These are phyloP conservation scores for Brachymystax lenok DNA, from an alignment of 2,797 vertebrate species.

Conservation along the genomic window DNA sequence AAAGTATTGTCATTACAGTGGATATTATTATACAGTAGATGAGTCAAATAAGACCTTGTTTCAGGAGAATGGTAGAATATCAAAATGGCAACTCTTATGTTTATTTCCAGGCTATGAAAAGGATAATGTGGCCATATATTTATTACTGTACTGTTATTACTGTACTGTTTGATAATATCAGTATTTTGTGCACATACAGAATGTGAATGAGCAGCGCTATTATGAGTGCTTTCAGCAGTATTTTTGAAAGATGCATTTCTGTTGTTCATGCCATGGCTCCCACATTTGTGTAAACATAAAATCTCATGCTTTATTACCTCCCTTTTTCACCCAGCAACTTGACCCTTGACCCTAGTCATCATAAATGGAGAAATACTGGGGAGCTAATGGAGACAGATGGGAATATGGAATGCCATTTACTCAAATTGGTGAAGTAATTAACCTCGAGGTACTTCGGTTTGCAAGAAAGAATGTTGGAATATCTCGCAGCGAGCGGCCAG, in stretches of 20 bases:
- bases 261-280: slow-evolving; percentile 81
- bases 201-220: slow-evolving; percentile 34
- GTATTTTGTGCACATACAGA: not conserved
- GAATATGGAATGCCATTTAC: slow-evolving; percentile 93
- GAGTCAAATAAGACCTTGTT: not conserved
- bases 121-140: not conserved
- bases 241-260: slow-evolving; percentile 72
- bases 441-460: slow-evolving; percentile 88
- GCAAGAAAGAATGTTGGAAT: slow-evolving; percentile 85
- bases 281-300: slow-evolving; percentile 89
- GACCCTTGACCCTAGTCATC: slow-evolving; percentile 85
- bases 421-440: slow-evolving; percentile 94
- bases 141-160: not conserved
- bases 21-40: not conserved
- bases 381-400: slow-evolving; percentile 93
- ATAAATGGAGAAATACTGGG: slow-evolving; percentile 92
- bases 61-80: not conserved
- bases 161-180: not conserved
- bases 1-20: not conserved
- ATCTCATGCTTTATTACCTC: slow-evolving; percentile 91
- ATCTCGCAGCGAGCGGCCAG: slow-evolving; percentile 73
- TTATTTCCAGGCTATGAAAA: not conserved
- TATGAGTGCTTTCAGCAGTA: slow-evolving; percentile 43
- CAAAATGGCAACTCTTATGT: not conserved
- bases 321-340: slow-evolving; percentile 82